phyloP scores from a whole-genome alignment of 2,113 vertebrate species.

The Antigone vipio region DNA sequence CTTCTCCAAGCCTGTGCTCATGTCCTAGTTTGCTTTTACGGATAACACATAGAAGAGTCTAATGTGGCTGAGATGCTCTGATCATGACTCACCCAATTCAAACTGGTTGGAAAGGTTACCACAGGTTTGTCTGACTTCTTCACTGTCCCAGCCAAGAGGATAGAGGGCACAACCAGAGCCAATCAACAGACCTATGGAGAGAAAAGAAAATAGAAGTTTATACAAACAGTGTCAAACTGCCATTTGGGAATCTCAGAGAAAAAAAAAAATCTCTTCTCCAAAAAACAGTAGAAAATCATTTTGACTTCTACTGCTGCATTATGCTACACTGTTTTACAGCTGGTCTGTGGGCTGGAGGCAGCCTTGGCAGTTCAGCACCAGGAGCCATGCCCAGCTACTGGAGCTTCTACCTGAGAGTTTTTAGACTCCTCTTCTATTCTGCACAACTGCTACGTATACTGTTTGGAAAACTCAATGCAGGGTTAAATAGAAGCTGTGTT shows the following conservation, averaged over 20 bases:
- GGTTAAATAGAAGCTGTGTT: constrained; percentile 11
- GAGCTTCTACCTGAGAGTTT: not conserved
- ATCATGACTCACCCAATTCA: constrained; percentile 84
- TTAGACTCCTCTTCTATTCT: not conserved
- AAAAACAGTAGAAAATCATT: not conserved
- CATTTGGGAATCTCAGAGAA: not conserved
- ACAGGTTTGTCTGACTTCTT: constrained; percentile 95
- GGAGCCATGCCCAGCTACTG: not conserved
- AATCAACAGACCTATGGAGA: constrained; percentile 85
- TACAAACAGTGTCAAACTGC: not conserved
- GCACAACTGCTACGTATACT: not conserved
- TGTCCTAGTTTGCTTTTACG: not conserved
- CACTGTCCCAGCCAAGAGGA: constrained; percentile 96
- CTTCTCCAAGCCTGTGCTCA: not conserved
- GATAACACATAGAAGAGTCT: not conserved
- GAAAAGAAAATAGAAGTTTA: constrained; percentile 6
- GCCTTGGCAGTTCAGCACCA: not conserved
- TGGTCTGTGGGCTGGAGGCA: not conserved
- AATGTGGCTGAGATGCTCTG: not conserved
- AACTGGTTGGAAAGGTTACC: constrained; percentile 93
- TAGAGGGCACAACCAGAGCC: constrained; percentile 96
- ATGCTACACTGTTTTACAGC: not conserved
- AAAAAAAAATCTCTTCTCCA: not conserved
- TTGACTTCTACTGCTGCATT: not conserved
- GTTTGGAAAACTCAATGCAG: not conserved